Conservation (phyloP, 2,113 vertebrate species). For the Sphaerodactylus townsendi region DNA sequence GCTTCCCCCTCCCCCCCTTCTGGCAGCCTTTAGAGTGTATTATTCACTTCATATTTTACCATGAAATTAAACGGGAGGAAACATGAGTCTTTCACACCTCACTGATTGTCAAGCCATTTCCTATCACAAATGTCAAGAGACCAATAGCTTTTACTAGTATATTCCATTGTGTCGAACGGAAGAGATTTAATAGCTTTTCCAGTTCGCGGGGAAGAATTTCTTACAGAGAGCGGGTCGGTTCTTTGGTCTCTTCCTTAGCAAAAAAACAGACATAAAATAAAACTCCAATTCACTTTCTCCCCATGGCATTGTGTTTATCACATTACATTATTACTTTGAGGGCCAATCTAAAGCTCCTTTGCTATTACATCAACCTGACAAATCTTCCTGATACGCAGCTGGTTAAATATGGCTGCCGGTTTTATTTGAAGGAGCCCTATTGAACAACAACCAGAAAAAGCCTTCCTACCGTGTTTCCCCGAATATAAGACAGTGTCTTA, state of each 20-base stretch:
- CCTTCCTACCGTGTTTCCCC: no score
- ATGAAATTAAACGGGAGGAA: slow-evolving; percentile 54
- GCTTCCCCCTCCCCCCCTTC: neutral
- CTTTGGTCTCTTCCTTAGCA: neutral
- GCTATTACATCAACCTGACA: no score
- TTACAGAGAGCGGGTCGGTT: neutral
- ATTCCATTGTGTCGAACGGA: neutral
- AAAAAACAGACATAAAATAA: neutral
- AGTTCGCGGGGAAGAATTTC: neutral
- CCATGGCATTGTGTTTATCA: accelerated
- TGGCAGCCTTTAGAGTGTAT: slow-evolving; percentile 36
- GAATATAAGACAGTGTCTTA: no score
- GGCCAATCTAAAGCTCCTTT: no score
- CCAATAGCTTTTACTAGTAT: slow-evolving; percentile 11
- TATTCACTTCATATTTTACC: slow-evolving; percentile 12
- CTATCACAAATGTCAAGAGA: slow-evolving; percentile 50
- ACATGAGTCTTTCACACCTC: slow-evolving; percentile 55
- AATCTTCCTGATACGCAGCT: no score
- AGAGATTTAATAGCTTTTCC: slow-evolving; percentile 40
- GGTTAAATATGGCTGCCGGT: no score
- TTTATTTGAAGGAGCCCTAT: no score
- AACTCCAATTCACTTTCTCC: neutral
- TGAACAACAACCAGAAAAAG: no score
- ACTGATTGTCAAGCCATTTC: slow-evolving; percentile 26
- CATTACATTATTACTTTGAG: neutral